These are phyloP conservation scores for Morpho achilles DNA, from an alignment of 2,888 invertebrate species.

Conservation along the genomic window DNA sequence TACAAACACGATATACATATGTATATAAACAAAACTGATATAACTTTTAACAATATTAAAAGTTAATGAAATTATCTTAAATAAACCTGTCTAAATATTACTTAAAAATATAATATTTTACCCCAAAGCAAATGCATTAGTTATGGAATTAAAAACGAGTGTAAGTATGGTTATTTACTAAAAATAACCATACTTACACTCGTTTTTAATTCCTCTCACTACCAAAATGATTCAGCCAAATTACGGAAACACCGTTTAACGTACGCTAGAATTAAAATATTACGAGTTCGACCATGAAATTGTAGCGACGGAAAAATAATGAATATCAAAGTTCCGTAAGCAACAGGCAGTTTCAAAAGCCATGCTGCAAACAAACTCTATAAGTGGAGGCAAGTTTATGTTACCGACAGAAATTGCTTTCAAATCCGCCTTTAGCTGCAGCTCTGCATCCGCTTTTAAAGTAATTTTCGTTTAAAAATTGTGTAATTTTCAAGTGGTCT, in stretches of 20 bases:
- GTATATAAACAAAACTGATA: too few relatives aligned
- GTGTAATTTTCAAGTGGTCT: slow-evolving; percentile 7
- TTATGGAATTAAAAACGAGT: too few relatives aligned
- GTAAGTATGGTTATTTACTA: too few relatives aligned
- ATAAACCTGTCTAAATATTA: too few relatives aligned
- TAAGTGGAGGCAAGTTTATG: slow-evolving; percentile 15
- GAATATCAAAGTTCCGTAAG: slow-evolving; percentile 16
- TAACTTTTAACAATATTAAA: too few relatives aligned
- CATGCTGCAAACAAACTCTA: slow-evolving; percentile 19
- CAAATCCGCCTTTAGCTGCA: slow-evolving; percentile 13
- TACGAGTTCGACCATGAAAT: slow-evolving; percentile 19
- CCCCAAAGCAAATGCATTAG: too few relatives aligned
- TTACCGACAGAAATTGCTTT: slow-evolving; percentile 16
- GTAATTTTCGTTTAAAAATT: slow-evolving; percentile 2
- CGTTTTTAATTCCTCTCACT: too few relatives aligned
- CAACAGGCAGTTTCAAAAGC: slow-evolving; percentile 23
- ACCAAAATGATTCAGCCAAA: too few relatives aligned
- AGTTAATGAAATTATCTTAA: too few relatives aligned
- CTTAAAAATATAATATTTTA: too few relatives aligned
- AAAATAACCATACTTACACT: too few relatives aligned
- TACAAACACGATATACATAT: too few relatives aligned
- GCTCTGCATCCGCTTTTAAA: slow-evolving; percentile 8
- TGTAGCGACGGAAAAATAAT: slow-evolving; percentile 16
- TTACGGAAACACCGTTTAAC: slow-evolving; percentile 2
- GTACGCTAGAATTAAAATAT: slow-evolving; percentile 20